Evolutionary conservation across 2,113 vertebrate genomes (phyloP).

Genomic region (Falcunculus frontatus): DNA sequence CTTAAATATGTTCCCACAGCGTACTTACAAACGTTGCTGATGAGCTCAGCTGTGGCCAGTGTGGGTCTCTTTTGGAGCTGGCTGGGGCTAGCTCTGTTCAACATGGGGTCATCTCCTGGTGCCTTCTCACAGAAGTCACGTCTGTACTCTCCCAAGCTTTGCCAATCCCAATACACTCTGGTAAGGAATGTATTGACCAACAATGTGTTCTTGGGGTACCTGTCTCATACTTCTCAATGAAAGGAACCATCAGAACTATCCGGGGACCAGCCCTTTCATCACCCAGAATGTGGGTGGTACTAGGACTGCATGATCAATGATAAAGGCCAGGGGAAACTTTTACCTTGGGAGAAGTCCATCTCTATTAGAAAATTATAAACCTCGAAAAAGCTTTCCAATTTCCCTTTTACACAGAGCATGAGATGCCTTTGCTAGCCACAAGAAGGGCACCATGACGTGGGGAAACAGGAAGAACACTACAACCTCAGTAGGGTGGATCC

Average conservation of each 20-base stretch:
- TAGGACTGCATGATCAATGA: not conserved
- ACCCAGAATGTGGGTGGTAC: not conserved
- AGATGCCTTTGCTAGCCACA: not conserved
- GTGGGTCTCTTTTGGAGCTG: not conserved
- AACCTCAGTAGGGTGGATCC: not conserved
- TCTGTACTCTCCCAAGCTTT: not conserved
- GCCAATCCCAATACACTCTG: not conserved
- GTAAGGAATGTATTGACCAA: not conserved
- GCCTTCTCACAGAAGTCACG: not conserved
- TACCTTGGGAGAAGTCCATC: not conserved
- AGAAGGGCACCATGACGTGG: not conserved
- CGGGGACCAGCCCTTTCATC: not conserved
- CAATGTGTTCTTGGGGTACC: not conserved
- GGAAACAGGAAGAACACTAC: not conserved
- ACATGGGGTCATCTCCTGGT: not conserved
- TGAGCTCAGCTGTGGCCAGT: not conserved
- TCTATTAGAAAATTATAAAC: not conserved
- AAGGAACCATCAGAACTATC: not conserved
- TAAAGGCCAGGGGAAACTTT: not conserved
- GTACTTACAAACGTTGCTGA: accelerated
- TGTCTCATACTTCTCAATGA: not conserved
- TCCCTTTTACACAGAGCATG: not conserved
- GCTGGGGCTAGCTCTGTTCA: not conserved
- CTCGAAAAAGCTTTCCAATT: not conserved
- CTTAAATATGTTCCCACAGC: not conserved